Evolutionary conservation across 2,888 invertebrate genomes (phyloP), one percentile per base, ranked within the genome.

Genomic region (Hypena proboscidalis): DNA sequence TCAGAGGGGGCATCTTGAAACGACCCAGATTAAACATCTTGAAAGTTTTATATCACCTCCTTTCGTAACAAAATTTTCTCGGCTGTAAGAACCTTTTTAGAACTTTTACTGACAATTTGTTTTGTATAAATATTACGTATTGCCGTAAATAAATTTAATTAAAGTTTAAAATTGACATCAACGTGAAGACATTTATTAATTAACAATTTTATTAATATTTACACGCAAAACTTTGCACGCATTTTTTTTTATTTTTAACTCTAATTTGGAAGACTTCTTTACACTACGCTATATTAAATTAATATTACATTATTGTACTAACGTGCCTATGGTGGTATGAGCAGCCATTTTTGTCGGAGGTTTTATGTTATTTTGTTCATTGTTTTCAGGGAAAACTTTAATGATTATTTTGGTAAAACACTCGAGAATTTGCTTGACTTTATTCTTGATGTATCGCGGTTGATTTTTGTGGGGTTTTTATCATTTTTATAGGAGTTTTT

Each of bases 1-100:
- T 93, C 52, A 96, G 72, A 21, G 96, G 95, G 31, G 96, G 95
- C 67, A 97, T 77, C 70, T 92, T 93, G 62, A 94, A 92, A 48
- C 93, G 92, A 21, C 93, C 92, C 43, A 91, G 57, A 51, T 90
- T 85, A 38, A 86, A 77, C 83, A 83, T 88, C 36, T 70, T 82
- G 45, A 15, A 32, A 31, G 15, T 23, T 5, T 20, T 10, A 22
- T 27, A 36, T n/a, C 36, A 35, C 13, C 15, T 11, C 14, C 8
- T 23, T 11, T 10, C 25, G 8, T n/a, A 9, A 34, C 8, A 23
- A 29, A 7, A 8, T 26, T 20, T 36, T 10, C 4, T 10, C 7
- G 30, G 11, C 32, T 34, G 39, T 45, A 26, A 23, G 9, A 30
- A 41, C 34, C 44, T 45, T 36, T 19, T 35, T 21, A 11, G 20